Evolutionary conservation across 2,797 vertebrate species (phyloP).

Genomic region (Anguilla megastoma): DNA sequence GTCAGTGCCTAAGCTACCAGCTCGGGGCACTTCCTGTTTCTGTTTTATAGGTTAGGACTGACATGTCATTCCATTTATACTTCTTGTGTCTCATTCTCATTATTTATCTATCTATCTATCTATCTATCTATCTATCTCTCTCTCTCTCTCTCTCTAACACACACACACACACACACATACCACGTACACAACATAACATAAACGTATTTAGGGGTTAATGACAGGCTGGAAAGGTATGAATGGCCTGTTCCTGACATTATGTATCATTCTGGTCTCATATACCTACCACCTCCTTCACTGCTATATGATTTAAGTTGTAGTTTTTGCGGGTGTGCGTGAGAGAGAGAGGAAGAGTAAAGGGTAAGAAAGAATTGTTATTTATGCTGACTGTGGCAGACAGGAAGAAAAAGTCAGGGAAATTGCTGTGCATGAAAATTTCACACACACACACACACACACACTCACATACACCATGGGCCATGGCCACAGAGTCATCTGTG

Average conservation of each 20-base stretch:
- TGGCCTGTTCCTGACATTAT: too few species aligned
- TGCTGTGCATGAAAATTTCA: neutral
- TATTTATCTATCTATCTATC: neutral
- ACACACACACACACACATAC: neutral
- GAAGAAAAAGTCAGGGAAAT: neutral
- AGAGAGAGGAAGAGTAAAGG: neutral
- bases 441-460: neutral
- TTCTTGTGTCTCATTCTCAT: neutral
- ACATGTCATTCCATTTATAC: neutral
- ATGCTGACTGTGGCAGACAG: conserved; percentile 11
- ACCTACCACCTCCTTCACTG: neutral
- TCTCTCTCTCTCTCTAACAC: neutral
- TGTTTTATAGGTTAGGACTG: neutral
- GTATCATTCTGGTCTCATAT: too few species aligned
- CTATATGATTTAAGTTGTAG: neutral
- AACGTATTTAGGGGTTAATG: too few species aligned
- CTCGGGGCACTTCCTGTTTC: neutral
- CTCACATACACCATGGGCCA: neutral
- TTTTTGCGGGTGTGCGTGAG: neutral
- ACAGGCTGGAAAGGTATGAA: too few species aligned
- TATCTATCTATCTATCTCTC: neutral
- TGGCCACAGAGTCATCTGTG: neutral
- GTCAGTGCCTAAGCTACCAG: neutral
- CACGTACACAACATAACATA: neutral
- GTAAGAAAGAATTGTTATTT: neutral